Percentiles rank a stretch among this genome's conserved stretches.
Conservation (phyloP, 2,888 invertebrate genomes). For the Idaea straminata region DNA sequence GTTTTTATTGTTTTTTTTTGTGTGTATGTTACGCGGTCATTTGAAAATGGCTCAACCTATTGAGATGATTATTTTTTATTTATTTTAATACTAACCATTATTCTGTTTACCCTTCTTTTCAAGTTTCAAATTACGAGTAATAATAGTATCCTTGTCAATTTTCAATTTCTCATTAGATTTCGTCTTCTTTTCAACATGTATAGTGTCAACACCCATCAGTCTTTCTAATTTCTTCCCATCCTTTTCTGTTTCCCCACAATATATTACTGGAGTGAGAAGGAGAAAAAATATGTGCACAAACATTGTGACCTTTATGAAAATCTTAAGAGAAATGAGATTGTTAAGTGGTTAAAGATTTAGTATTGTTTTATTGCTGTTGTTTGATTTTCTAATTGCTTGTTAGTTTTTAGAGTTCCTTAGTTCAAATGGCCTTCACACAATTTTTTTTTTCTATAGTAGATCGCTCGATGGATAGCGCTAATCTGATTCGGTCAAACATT, state of each 20-base stretch:
- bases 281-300: not conserved
- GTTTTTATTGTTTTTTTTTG: too few species aligned
- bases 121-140: conserved; percentile 55
- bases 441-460: too few species aligned
- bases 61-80: too few species aligned
- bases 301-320: not conserved
- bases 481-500: too few species aligned
- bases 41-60: too few species aligned
- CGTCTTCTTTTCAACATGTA: conserved; percentile 33
- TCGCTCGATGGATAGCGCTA: too few species aligned
- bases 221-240: conserved; percentile 9
- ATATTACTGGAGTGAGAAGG: not conserved
- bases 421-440: not conserved
- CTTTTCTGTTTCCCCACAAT: conserved; percentile 1
- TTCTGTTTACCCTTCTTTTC: conserved; percentile 41
- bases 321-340: not conserved
- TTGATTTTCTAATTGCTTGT: not conserved
- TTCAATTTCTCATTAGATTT: conserved; percentile 22
- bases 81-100: conserved; percentile 40
- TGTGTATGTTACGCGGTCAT: too few species aligned
- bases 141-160: conserved; percentile 63
- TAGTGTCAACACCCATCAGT: conserved; percentile 55
- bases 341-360: not conserved
- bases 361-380: not conserved
- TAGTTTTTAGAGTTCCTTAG: not conserved